phyloP scores from a whole-genome alignment of 2,113 vertebrate species.

The Pseudorasbora parva region DNA sequence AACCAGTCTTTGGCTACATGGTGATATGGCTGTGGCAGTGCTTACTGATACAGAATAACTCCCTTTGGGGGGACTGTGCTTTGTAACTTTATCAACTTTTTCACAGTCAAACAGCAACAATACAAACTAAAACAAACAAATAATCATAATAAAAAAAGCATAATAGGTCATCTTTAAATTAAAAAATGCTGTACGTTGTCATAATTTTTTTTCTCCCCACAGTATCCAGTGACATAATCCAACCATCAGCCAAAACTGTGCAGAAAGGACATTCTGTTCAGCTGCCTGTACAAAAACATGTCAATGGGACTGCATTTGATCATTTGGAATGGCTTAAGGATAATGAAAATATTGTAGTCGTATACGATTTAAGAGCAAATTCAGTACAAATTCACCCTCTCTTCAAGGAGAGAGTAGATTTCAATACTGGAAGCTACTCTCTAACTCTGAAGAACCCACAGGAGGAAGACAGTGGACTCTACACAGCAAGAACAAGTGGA shows the following conservation, averaged over 20 bases:
- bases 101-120: too few species aligned
- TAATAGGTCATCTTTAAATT: too few species aligned
- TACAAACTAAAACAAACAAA: too few species aligned
- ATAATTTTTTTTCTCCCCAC: too few species aligned
- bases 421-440: not conserved
- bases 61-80: too few species aligned
- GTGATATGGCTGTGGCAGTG: too few species aligned
- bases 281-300: not conserved
- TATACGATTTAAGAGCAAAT: rapidly evolving
- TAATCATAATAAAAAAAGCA: too few species aligned
- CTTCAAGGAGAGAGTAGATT: slow-evolving; percentile 2
- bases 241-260: not conserved
- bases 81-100: too few species aligned
- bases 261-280: not conserved
- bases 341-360: not conserved
- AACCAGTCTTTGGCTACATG: too few species aligned
- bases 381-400: rapidly evolving
- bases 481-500: not conserved
- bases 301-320: not conserved
- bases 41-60: too few species aligned
- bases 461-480: slow-evolving; percentile 42
- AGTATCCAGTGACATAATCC: not conserved
- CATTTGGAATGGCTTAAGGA: not conserved
- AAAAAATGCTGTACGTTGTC: too few species aligned
- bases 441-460: slow-evolving; percentile 30